phyloP scores from a whole-genome alignment of 2,888 invertebrate species.

The Pammene fasciana region DNA sequence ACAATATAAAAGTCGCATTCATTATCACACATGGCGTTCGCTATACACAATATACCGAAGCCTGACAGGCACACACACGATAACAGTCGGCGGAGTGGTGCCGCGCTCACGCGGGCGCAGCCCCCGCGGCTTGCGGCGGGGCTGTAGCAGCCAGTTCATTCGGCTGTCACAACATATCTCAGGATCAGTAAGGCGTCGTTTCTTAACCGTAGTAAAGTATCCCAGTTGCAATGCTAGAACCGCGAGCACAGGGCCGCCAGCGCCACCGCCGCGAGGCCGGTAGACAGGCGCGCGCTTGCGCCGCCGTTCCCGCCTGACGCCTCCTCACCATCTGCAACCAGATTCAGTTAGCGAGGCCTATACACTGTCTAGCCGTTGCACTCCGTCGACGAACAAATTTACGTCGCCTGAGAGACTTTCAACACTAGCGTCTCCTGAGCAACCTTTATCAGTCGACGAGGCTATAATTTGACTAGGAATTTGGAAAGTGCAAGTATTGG shows the following conservation, averaged over 20 bases:
- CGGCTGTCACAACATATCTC: slow-evolving; percentile 59
- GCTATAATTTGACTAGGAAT: background rate
- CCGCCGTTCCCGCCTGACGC: slow-evolving; percentile 52
- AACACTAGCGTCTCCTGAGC: too few relatives aligned
- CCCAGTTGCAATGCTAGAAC: slow-evolving; percentile 28
- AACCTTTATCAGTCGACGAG: background rate
- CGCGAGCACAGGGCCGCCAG: slow-evolving; percentile 43
- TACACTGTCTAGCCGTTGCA: slow-evolving; percentile 1
- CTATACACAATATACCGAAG: slow-evolving; percentile 77
- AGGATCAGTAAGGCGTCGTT: slow-evolving; percentile 47
- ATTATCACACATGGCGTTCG: slow-evolving; percentile 75
- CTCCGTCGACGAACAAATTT: slow-evolving; percentile 18
- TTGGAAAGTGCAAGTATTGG: background rate
- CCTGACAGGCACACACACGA: slow-evolving; percentile 69
- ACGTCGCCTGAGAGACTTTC: background rate
- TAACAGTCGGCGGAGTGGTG: slow-evolving; percentile 69
- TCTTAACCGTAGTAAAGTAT: slow-evolving; percentile 47
- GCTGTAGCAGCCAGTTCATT: slow-evolving; percentile 45
- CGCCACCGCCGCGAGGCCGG: slow-evolving; percentile 30
- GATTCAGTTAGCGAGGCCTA: slow-evolving; percentile 8
- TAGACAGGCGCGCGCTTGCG: slow-evolving; percentile 46
- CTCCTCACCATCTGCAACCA: slow-evolving; percentile 56
- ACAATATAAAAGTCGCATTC: slow-evolving; percentile 74
- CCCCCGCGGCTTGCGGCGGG: slow-evolving; percentile 41
- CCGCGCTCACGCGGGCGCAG: slow-evolving; percentile 59